Evolutionary conservation across 2,888 invertebrate species (phyloP).

Genomic region (Cryptophagus acutangulus): DNA sequence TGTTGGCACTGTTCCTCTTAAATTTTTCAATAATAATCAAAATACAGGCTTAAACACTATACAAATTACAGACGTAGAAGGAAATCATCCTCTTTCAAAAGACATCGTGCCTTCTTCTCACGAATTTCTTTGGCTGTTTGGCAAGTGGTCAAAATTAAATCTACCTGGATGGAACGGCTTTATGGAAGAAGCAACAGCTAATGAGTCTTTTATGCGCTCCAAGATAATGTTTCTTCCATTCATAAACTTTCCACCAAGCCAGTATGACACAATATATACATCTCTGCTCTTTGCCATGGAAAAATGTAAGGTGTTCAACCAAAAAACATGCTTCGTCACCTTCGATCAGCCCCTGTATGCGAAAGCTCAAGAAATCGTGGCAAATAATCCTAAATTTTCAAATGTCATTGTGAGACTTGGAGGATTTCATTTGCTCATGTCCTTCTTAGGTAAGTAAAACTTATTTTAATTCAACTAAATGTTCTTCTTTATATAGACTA

Average conservation of each 20-base stretch:
- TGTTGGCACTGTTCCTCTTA: conserved; percentile 15
- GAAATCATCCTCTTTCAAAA: conserved; percentile 21
- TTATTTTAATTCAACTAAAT: conserved; percentile 3
- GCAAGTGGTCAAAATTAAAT: conserved; percentile 19
- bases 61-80: conserved; percentile 19
- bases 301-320: conserved; percentile 23
- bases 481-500: conserved; percentile 7
- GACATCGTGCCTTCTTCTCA: conserved; percentile 21
- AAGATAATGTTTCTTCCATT: conserved; percentile 23
- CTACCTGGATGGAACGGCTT: conserved; percentile 29
- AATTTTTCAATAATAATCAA: conserved; percentile 20
- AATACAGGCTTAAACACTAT: conserved; percentile 22
- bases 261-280: conserved; percentile 28
- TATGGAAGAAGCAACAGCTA: conserved; percentile 24
- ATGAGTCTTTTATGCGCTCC: conserved; percentile 11
- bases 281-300: conserved; percentile 20
- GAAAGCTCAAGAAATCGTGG: conserved; percentile 28
- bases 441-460: conserved; percentile 34
- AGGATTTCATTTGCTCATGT: conserved; percentile 34
- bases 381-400: conserved; percentile 13
- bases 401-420: conserved; percentile 31
- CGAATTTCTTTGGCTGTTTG: conserved; percentile 22
- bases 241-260: conserved; percentile 14
- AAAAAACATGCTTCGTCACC: too few relatives aligned
- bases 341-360: too few relatives aligned